Evolutionary conservation across 2,113 vertebrate genomes (phyloP), one percentile per base, ranked within the genome.

Genomic region (Nettapus auritus): DNA sequence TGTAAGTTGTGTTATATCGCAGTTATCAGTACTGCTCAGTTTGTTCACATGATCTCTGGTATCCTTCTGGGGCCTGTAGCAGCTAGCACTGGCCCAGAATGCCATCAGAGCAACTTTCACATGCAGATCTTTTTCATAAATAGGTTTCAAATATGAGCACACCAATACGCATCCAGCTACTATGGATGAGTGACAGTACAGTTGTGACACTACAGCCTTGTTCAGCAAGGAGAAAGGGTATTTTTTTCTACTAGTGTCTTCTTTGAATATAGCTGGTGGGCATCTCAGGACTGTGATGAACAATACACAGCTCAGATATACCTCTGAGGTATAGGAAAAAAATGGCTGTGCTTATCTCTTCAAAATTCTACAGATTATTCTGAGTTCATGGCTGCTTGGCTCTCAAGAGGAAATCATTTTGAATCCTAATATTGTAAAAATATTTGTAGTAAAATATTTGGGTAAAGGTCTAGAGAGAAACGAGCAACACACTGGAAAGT

Each of bases 181-280:
- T 64, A 2, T 42, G 57, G 9, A 13, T 50, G 25, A 13, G 4
- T 13, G 56, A 73, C 10, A 36, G 66, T 20, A n/a, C 13, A 46
- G 0, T 0, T 46, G 34, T 34, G 36, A 8, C 6, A 17, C 18
- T 77, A 31, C 23, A 75, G 40, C 6, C 40, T 57, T 62, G 0
- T 4, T 36, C 59, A 60, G 11, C 12, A 36, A 25, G 23, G 14
- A 63, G 13, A 8, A 12, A 31, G 23, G 4, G 31, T 25, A 34
- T 29, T 85, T 55, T 69, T 59, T n/a, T 44, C 16, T 80, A 28
- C 8, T 6, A 26, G 29, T 44, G 17, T 15, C 36, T 86, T 9
- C 8, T 55, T 73, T 53, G 29, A 26, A 29, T 2, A 8, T 0
- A 52, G 34, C 33, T 82, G 26, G 12, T 70, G 75, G 26, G 38